Percentiles rank a stretch among this genome's conserved stretches.
phyloP scores from a whole-genome alignment of 2,888 invertebrate species.

The Tortricodes alternella region DNA sequence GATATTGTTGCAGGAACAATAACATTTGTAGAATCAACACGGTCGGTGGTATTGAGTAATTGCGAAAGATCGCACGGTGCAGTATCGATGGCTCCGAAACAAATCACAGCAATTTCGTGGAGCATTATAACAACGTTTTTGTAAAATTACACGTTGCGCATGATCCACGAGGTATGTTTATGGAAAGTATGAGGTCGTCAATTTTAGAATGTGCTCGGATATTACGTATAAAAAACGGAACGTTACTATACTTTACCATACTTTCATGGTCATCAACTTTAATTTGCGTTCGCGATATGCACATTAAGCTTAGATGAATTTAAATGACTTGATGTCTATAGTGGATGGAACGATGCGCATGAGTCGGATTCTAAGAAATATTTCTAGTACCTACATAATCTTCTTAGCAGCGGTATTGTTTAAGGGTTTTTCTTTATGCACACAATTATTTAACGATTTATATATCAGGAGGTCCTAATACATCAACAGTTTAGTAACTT shows the following conservation, averaged over 20 bases:
- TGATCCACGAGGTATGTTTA: slow-evolving; percentile 64
- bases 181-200: slow-evolving; percentile 55
- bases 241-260: slow-evolving; percentile 14
- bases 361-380: not conserved
- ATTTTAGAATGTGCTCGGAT: slow-evolving; percentile 46
- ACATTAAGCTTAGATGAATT: slow-evolving; percentile 29
- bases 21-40: slow-evolving; percentile 63
- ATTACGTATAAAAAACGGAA: slow-evolving; percentile 26
- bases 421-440: not conserved
- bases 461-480: too few species aligned
- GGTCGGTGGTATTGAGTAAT: slow-evolving; percentile 63
- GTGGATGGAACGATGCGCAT: not conserved
- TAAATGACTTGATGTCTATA: slow-evolving; percentile 22
- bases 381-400: not conserved
- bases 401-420: not conserved
- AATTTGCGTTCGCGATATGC: slow-evolving; percentile 29
- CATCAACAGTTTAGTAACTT: too few species aligned
- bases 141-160: slow-evolving; percentile 67
- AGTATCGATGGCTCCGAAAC: slow-evolving; percentile 61
- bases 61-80: slow-evolving; percentile 54
- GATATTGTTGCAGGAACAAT: slow-evolving; percentile 43
- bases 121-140: slow-evolving; percentile 72
- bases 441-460: not conserved
- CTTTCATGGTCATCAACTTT: slow-evolving; percentile 26
- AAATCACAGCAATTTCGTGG: slow-evolving; percentile 74